Base-by-base conservation (phyloP, 2,888 invertebrate genomes). In the Fragum sueziense region DNA sequence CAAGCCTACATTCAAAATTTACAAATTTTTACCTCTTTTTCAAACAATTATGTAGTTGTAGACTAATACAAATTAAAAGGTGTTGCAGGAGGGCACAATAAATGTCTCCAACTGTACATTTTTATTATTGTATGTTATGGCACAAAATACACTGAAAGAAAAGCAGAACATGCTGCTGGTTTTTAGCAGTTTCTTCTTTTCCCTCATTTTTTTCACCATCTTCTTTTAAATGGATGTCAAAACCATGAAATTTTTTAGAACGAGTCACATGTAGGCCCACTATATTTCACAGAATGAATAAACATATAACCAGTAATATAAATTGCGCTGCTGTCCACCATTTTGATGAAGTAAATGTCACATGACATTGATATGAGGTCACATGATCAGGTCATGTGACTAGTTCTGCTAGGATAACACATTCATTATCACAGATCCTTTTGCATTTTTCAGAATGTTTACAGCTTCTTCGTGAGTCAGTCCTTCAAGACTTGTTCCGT, bases 381-480 rank as follows among this genome's bases (percentile, higher is more conserved):
- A 65, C 41, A 65, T 65, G 65, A 65, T 41, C 65, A 37, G 41
- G 65, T 65, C 41, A 65, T n/a, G 41, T 41, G 41, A 65, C 20
- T 27, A 41, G 27, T 27, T 59, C 37, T 84, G 80, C 76, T 84
- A 87, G 85, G 89, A 91, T 34, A 91, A 80, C 34, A 94, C 93
- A 70, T 93, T 93, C 72, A 95, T 92, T 62, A 93, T 94, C 76
- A 95, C 94, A 78, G 93, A 93, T 78, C 94, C 94, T 77, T 93
- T 93, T 70, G 94, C 94, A 84, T 90, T 90, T 89, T 98, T 98
- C 86, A 99, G 95, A 73, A 98, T 95, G 27, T 97, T 96, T 37
- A 97, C 97, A 3, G 97, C 97, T 85, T 97, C 96, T 88, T 97
- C 96, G 89, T 97, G 96, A 77, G 93, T 93, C 54, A 92, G 91